Base-by-base conservation (phyloP, 2,113 vertebrate genomes). In the Hemibates koningsi region DNA sequence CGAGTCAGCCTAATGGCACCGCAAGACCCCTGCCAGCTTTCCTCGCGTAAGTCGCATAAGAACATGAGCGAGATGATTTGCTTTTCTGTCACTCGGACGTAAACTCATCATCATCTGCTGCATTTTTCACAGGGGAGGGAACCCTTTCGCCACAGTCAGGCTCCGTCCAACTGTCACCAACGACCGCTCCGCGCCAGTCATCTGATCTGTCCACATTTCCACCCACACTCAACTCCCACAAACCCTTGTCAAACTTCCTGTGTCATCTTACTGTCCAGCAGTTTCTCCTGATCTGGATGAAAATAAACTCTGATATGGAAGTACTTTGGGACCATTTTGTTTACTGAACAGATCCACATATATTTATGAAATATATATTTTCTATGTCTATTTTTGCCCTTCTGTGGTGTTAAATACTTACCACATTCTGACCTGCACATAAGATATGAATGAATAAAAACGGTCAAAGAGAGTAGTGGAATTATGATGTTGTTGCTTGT, bases 91-190 rank as follows among this genome's bases (percentile, higher is more conserved):
- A 10, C 24, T 43, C 16, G 4, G 2, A 66, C 66, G 7, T 29
- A 7, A 50, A 7, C 85, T 50, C 61, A 79, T 54, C 16, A 16
- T 71, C 16, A 17, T 73, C 10, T 90, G 41, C 81, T 82, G 79
- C 57, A 86, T 2, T 86, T 86, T 82, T 38, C 94, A 12, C 95
- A 99, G 98, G 50, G 98, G 98, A 88, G 98, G 98, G 88, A 99
- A 99, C 86, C 98, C 98, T 19, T 99, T 99, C 89, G 96, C 97
- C 32, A 98, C 97, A 0, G 97, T 99, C 94, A 97, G 98, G 54
- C 97, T 99, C 84, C 97, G 98, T 85, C 98, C 98, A 3, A 99
- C 98, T 0, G 96, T 99, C 68, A 99, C 98, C 8, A 99, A 99
- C 3, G 98, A 99, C 92, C 97, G 98, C 89, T 99, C 98, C 0